Percentiles rank a stretch among this genome's conserved stretches.
phyloP scores from a whole-genome alignment of 2,797 vertebrate species.

The Ispidina lecontei region DNA sequence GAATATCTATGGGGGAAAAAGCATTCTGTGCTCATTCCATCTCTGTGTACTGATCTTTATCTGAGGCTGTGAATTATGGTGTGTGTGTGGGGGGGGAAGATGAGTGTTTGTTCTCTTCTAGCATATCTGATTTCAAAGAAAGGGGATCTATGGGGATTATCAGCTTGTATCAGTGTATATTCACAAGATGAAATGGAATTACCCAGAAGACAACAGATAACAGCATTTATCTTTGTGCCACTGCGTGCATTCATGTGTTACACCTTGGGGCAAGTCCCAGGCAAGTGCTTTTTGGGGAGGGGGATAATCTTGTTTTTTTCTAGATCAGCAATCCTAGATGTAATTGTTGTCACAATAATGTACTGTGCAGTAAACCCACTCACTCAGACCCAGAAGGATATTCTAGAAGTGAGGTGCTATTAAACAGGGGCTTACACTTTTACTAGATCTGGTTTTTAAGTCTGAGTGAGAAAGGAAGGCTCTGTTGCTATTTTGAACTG shows the following conservation, averaged over 20 bases:
- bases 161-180: not conserved
- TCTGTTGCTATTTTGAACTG: too few species aligned
- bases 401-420: not conserved
- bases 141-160: not conserved
- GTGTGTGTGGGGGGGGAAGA: too few species aligned
- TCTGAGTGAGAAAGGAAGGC: too few species aligned
- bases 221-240: not conserved
- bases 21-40: not conserved
- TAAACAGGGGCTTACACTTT: too few species aligned
- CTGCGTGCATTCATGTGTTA: not conserved
- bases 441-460: too few species aligned
- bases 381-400: not conserved
- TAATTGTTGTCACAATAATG: not conserved
- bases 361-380: not conserved
- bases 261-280: not conserved
- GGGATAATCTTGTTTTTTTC: not conserved
- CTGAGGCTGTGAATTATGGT: not conserved
- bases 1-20: not conserved
- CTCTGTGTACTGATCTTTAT: not conserved
- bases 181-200: not conserved
- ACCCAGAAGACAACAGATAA: conserved; percentile 6
- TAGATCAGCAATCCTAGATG: not conserved
- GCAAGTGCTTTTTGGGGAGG: not conserved
- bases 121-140: not conserved
- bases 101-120: not conserved